Evolutionary conservation across 2,113 vertebrate species (phyloP).

Genomic region (Centrocercus urophasianus): DNA sequence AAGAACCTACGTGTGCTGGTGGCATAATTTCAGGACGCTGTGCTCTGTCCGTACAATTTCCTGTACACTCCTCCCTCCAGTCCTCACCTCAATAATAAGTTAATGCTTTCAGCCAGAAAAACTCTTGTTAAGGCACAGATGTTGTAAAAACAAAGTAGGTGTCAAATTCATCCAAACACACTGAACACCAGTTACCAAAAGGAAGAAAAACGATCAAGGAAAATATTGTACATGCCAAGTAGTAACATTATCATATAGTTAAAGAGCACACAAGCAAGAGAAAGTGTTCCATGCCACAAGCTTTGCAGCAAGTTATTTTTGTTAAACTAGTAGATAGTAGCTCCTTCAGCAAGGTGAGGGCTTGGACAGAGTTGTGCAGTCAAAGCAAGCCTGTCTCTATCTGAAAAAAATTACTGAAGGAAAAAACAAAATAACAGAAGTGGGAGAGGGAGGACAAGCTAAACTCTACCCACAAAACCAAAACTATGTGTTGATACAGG

Average conservation of each 20-base stretch:
- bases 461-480: neutral
- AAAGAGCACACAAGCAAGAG: neutral
- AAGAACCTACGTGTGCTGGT: neutral
- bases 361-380: neutral
- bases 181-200: neutral
- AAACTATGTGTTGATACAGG: neutral
- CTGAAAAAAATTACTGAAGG: neutral
- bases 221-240: neutral
- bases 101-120: conserved; percentile 28
- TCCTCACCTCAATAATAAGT: neutral
- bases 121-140: neutral
- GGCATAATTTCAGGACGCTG: neutral
- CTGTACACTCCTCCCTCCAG: neutral
- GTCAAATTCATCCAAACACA: conserved; percentile 10
- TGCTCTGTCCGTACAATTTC: neutral
- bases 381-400: neutral
- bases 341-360: neutral
- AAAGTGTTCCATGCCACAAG: conserved; percentile 11
- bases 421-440: neutral
- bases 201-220: neutral
- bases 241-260: neutral
- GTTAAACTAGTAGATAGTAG: neutral
- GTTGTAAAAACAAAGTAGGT: neutral
- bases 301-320: neutral
- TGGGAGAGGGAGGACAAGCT: neutral